A percentile compares a stretch with the other conserved stretches of the same genome.
Conservation (phyloP, 30 jellyfish, hydroid and myxozoan species). For the Aurelia sp. region DNA sequence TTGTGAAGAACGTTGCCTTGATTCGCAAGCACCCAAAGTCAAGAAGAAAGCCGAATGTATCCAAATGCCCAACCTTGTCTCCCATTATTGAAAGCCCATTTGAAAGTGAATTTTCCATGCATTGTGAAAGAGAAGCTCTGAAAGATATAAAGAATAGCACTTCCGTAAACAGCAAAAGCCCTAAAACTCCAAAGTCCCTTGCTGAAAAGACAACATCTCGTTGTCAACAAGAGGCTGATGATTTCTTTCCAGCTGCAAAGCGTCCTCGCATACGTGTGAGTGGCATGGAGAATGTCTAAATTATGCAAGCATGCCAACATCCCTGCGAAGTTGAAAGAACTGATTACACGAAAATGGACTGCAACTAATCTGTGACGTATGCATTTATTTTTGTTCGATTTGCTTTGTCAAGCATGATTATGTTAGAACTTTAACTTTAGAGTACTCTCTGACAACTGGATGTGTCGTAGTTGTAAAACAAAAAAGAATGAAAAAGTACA, state of each 20-base stretch:
- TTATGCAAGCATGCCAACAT: too few species aligned
- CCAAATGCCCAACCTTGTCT: constrained; percentile 58
- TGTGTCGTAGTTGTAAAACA: too few species aligned
- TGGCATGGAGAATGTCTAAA: neutral
- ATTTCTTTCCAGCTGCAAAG: constrained; percentile 75
- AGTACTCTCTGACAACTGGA: too few species aligned
- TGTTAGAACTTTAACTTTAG: too few species aligned
- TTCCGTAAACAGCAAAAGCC: neutral
- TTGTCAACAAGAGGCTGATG: constrained; percentile 56
- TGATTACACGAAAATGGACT: too few species aligned
- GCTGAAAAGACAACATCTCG: constrained; percentile 40
- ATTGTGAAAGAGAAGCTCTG: constrained; percentile 62
- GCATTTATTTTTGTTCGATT: too few species aligned
- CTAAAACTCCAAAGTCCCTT: constrained; percentile 8
- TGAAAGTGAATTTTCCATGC: constrained; percentile 67
- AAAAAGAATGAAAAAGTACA: too few species aligned
- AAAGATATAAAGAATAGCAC: constrained; percentile 20
- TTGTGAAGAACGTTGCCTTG: constrained; percentile 47
- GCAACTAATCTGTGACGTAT: too few species aligned
- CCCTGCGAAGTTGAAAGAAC: too few species aligned
- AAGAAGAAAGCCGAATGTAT: constrained; percentile 38
- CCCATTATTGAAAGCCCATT: constrained; percentile 85
- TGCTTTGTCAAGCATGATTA: too few species aligned
- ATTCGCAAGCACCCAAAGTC: constrained; percentile 46
- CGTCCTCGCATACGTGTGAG: constrained; percentile 69